phyloP scores from a whole-genome alignment of 2,113 vertebrate species.

The Phaethon lepturus region DNA sequence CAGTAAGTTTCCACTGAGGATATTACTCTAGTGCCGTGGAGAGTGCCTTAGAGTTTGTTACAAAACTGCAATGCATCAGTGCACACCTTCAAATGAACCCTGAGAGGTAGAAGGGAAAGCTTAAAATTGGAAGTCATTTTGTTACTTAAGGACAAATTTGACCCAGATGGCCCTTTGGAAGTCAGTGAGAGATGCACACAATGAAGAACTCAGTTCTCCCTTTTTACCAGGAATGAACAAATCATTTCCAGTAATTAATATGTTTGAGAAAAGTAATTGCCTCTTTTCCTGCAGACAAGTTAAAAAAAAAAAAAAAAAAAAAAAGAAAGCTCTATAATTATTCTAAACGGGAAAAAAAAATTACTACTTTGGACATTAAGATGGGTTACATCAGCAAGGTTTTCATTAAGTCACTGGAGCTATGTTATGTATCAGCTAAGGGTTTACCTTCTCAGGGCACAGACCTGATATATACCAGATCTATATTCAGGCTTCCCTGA shows the following conservation, averaged over 20 bases:
- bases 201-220: neutral
- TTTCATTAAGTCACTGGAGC: neutral
- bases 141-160: constrained; percentile 8
- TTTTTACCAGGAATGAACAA: neutral
- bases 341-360: neutral
- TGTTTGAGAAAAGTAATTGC: neutral
- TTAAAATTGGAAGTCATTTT: neutral
- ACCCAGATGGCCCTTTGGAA: neutral
- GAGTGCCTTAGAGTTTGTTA: constrained; percentile 11
- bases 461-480: neutral
- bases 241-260: neutral
- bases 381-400: neutral
- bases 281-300: neutral
- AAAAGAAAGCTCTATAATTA: neutral
- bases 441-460: neutral
- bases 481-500: neutral
- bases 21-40: neutral
- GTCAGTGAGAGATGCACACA: neutral
- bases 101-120: neutral
- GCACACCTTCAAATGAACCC: constrained; percentile 32
- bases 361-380: neutral
- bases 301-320: neutral
- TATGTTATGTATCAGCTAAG: neutral
- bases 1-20: constrained; percentile 34
- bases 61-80: constrained; percentile 27